Percentiles rank a stretch among this genome's conserved stretches.
Conservation (phyloP, 2,888 invertebrate genomes). For the Pardosa pseudoannulata region DNA sequence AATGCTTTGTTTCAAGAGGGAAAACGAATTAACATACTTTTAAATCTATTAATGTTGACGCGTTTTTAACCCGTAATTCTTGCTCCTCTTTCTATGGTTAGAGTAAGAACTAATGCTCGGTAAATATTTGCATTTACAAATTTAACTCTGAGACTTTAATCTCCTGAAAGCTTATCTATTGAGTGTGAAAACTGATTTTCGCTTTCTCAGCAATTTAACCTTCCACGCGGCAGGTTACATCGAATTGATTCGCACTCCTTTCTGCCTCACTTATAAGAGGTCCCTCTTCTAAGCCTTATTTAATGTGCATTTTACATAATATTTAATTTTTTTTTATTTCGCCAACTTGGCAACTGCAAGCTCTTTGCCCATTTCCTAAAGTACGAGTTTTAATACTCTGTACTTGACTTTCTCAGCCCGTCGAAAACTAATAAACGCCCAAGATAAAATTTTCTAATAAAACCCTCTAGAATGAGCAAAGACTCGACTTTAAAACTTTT, state of each 20-base stretch:
- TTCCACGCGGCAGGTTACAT: background rate
- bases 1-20: background rate
- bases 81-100: background rate
- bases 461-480: slow-evolving; percentile 9
- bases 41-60: background rate
- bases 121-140: slow-evolving; percentile 12
- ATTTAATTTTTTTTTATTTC: background rate
- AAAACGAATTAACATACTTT: background rate
- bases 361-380: background rate
- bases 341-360: background rate
- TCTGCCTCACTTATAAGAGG: background rate
- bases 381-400: slow-evolving; percentile 27
- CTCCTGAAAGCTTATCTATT: background rate
- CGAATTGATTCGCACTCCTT: background rate
- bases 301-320: background rate
- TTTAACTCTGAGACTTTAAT: background rate
- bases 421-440: slow-evolving; percentile 34
- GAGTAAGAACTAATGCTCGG: background rate
- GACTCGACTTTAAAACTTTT: slow-evolving; percentile 33
- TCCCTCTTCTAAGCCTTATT: background rate
- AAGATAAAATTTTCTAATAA: slow-evolving; percentile 42
- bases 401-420: slow-evolving; percentile 8
- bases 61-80: background rate
- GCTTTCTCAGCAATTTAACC: slow-evolving; percentile 17
- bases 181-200: slow-evolving; percentile 6